phyloP scores from a whole-genome alignment of 2,888 invertebrate species.

The Sympetrum striolatum region DNA sequence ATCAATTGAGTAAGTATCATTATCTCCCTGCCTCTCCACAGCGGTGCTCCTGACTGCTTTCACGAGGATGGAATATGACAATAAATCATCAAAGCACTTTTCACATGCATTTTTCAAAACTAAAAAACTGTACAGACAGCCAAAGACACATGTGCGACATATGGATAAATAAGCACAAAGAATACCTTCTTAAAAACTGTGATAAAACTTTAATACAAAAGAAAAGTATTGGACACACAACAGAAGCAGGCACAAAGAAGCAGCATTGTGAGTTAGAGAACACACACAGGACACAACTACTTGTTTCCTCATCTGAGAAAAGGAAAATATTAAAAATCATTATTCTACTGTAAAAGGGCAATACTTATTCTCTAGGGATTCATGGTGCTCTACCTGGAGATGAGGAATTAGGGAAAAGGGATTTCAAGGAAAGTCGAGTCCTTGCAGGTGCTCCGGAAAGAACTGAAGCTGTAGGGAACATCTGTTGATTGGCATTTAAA shows the following conservation, averaged over 20 bases:
- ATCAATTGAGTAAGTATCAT: not conserved
- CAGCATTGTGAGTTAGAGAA: not conserved
- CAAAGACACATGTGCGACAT: not conserved
- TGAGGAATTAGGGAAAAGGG: not conserved
- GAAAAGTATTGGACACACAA: conserved; percentile 4
- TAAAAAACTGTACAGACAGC: conserved; percentile 2
- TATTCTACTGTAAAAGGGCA: not conserved
- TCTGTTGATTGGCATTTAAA: no score
- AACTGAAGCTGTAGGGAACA: no score
- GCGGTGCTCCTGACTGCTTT: conserved; percentile 9
- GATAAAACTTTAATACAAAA: not conserved
- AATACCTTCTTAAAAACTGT: not conserved
- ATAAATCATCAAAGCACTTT: not conserved
- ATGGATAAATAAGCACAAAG: not conserved
- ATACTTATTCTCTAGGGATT: not conserved
- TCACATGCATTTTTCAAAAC: conserved; percentile 18
- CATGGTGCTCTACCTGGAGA: not conserved
- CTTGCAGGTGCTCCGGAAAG: not conserved
- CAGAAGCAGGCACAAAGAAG: conserved; percentile 6
- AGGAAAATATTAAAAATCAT: not conserved
- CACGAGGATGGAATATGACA: not conserved
- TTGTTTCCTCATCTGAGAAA: not conserved
- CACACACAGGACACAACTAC: conserved; percentile 31
- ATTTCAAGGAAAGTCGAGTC: not conserved
- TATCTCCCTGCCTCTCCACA: not conserved